A percentile compares a stretch with the other conserved stretches of the same genome.
phyloP scores from a whole-genome alignment of 2,113 vertebrate genomes.

The Amia ocellicauda region DNA sequence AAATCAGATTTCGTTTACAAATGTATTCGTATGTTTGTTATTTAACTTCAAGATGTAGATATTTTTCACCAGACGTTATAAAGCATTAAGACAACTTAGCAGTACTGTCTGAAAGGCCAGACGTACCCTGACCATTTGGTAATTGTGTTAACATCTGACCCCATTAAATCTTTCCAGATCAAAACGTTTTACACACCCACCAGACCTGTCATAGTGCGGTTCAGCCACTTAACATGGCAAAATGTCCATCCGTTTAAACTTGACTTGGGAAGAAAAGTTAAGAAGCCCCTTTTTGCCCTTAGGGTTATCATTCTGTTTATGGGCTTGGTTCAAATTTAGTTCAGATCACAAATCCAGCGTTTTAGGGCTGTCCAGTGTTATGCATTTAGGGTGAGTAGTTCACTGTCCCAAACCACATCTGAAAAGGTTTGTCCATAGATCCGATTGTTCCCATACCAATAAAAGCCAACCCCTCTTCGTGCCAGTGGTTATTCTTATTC shows the following conservation, averaged over 20 bases:
- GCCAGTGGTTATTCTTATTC: no score
- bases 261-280: background rate
- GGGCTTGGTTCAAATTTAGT: background rate
- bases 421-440: background rate
- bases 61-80: no score
- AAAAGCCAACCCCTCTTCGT: no score
- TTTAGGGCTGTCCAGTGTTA: background rate
- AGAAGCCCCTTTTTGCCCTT: background rate
- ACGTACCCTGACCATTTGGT: constrained; percentile 17
- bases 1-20: no score
- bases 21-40: no score
- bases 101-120: constrained; percentile 23
- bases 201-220: background rate
- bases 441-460: no score
- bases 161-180: constrained; percentile 39
- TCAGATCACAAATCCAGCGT: background rate
- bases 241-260: background rate
- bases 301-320: background rate
- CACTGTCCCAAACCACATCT: background rate
- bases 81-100: background rate
- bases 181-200: constrained; percentile 16
- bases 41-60: no score
- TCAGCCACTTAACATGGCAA: background rate
- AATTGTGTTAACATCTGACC: constrained; percentile 45
- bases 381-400: background rate